A percentile compares a stretch with the other conserved stretches of the same genome.
These are phyloP conservation scores for Scaptomyza cyrtandrae DNA, from an alignment of 2,888 invertebrate species.

Conservation along the genomic window DNA sequence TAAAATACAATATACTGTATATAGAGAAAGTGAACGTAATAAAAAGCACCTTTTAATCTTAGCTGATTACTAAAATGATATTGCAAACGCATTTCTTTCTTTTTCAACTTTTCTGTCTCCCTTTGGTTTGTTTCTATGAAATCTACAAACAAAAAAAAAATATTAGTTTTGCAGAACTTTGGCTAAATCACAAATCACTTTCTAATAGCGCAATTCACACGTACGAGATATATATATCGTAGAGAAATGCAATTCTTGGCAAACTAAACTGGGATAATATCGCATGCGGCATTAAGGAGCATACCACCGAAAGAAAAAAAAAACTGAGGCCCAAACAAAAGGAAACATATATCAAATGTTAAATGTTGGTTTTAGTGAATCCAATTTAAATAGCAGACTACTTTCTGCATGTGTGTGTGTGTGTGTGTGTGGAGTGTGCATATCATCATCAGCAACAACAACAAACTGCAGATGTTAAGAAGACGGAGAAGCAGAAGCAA, in stretches of 20 bases:
- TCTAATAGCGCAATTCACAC: slow-evolving; percentile 36
- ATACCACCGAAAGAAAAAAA: background rate
- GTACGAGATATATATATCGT: slow-evolving; percentile 9
- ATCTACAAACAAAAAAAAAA: background rate
- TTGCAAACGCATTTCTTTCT: slow-evolving; percentile 7
- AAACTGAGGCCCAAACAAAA: background rate
- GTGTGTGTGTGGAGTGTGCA: background rate
- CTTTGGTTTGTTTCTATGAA: background rate
- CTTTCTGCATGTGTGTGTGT: slow-evolving; percentile 1
- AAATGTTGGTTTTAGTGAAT: slow-evolving; percentile 44
- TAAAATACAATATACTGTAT: background rate
- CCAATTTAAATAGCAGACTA: slow-evolving; percentile 43
- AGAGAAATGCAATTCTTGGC: slow-evolving; percentile 25
- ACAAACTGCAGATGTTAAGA: background rate
- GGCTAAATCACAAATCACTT: slow-evolving; percentile 53
- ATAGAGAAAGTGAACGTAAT: slow-evolving; percentile 5
- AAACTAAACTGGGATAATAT: background rate
- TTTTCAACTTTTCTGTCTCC: background rate
- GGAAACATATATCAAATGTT: slow-evolving; percentile 56
- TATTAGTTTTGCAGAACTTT: background rate
- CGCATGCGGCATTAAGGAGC: background rate
- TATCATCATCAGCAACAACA: slow-evolving; percentile 15
- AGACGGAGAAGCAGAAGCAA: background rate
- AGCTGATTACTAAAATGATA: background rate
- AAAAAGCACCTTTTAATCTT: background rate